Conservation (phyloP, 2,113 vertebrate species). For the Bujurquina vittata region DNA sequence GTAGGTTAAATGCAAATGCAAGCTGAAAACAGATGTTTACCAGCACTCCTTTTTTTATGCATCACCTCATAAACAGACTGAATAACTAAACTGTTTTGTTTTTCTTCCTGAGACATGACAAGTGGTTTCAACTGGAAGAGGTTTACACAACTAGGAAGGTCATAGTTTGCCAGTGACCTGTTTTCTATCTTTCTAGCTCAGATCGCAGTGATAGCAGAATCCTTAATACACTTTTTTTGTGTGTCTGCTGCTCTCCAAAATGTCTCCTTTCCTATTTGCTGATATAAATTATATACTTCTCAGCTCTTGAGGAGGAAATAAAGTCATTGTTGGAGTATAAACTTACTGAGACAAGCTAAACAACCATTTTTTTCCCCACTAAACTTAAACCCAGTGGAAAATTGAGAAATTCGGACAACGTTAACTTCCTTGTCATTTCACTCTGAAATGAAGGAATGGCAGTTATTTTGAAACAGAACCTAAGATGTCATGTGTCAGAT, state of each 20-base stretch:
- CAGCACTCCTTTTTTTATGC: neutral
- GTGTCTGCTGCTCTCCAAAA: neutral
- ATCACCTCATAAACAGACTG: neutral
- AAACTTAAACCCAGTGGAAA: neutral
- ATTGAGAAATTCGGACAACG: neutral
- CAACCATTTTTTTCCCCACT: constrained; percentile 3
- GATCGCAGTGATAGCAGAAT: neutral
- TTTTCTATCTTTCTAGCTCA: constrained; percentile 25
- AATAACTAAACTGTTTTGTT: constrained; percentile 19
- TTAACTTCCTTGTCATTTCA: neutral
- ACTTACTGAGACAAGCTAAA: constrained; percentile 28
- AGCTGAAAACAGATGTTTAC: neutral
- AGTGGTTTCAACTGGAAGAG: constrained; percentile 24
- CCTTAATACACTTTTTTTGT: neutral
- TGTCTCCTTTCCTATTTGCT: constrained; percentile 16
- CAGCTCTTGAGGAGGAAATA: constrained; percentile 27
- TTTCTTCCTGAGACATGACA: constrained; percentile 35
- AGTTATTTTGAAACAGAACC: constrained; percentile 6
- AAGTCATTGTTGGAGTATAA: constrained; percentile 34
- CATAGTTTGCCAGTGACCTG: constrained; percentile 36
- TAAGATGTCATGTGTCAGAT: neutral
- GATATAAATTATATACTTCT: constrained; percentile 13
- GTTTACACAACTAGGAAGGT: constrained; percentile 64
- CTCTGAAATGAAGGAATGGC: neutral
- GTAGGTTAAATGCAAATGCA: neutral